These are phyloP conservation scores for Tetramorium alpestre DNA, from an alignment of 1,140 invertebrate genomes.

Conservation along the genomic window DNA sequence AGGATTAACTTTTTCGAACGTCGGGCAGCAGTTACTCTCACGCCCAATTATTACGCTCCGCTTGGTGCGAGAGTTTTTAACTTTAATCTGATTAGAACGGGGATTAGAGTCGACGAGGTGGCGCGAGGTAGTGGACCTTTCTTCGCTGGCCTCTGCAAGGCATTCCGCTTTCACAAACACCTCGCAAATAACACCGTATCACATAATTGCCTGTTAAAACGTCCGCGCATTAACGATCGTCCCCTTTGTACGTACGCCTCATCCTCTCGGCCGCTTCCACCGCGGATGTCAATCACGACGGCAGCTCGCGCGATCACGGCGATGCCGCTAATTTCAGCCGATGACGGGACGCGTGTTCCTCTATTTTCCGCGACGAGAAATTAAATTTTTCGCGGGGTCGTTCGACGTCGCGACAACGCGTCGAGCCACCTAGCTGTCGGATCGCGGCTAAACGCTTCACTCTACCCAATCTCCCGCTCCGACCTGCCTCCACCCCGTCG, in stretches of 20 bases:
- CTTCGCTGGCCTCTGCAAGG: background rate
- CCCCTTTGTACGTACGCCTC: background rate
- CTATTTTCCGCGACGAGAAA: conserved; percentile 26
- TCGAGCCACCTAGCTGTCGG: conserved; percentile 75
- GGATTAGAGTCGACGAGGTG: conserved; percentile 8
- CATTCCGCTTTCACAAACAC: conserved; percentile 29
- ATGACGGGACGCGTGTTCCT: conserved; percentile 9
- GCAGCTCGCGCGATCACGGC: background rate
- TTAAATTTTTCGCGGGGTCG: conserved; percentile 33
- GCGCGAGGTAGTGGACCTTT: background rate
- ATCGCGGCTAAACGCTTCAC: conserved; percentile 24
- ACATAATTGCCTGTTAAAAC: conserved; percentile 45
- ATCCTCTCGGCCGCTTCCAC: background rate
- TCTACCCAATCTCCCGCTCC: conserved; percentile 6
- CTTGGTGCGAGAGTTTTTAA: conserved; percentile 37
- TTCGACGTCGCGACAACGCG: conserved; percentile 22
- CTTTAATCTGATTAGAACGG: conserved; percentile 40
- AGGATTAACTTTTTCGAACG: background rate
- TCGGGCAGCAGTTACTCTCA: conserved; percentile 12
- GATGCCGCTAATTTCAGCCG: conserved; percentile 18
- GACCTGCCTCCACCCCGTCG: background rate
- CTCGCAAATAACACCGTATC: conserved; percentile 43
- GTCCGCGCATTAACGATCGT: conserved; percentile 35
- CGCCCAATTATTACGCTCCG: conserved; percentile 18
- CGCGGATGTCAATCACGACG: conserved; percentile 27